These are phyloP conservation scores for Carabus problematicus DNA, from an alignment of 2,888 invertebrate species.

Conservation along the genomic window DNA sequence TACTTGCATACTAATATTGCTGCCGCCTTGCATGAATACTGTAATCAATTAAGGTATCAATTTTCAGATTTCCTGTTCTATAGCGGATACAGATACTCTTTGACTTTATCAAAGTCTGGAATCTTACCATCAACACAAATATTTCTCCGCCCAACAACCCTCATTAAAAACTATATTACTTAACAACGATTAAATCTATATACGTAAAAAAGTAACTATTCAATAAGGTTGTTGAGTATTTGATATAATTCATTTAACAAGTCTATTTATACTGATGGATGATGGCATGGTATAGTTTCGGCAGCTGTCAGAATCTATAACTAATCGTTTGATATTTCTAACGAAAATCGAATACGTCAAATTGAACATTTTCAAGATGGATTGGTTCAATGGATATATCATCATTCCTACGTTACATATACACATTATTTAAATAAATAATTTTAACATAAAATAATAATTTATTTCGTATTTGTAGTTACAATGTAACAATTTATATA, in stretches of 20 bases:
- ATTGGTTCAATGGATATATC: too few relatives aligned
- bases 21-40: too few relatives aligned
- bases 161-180: too few relatives aligned
- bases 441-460: too few relatives aligned
- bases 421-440: too few relatives aligned
- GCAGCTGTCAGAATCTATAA: conserved; percentile 32
- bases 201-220: not conserved
- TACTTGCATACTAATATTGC: too few relatives aligned
- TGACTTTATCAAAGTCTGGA: conserved; percentile 2
- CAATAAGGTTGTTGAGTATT: too few relatives aligned
- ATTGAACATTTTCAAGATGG: too few relatives aligned
- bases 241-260: conserved; percentile 17
- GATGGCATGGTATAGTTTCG: conserved; percentile 15
- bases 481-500: too few relatives aligned
- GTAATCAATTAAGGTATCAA: not conserved
- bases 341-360: conserved; percentile 5
- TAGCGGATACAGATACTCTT: conserved; percentile 5
- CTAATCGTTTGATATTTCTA: conserved; percentile 33
- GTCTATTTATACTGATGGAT: conserved; percentile 33
- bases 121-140: not conserved
- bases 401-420: too few relatives aligned
- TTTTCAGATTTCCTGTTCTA: conserved; percentile 8
- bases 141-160: too few relatives aligned
- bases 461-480: too few relatives aligned
- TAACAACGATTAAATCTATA: not conserved